These are phyloP conservation scores for Cololabis saira DNA, from an alignment of 2,113 vertebrate genomes.

Conservation along the genomic window DNA sequence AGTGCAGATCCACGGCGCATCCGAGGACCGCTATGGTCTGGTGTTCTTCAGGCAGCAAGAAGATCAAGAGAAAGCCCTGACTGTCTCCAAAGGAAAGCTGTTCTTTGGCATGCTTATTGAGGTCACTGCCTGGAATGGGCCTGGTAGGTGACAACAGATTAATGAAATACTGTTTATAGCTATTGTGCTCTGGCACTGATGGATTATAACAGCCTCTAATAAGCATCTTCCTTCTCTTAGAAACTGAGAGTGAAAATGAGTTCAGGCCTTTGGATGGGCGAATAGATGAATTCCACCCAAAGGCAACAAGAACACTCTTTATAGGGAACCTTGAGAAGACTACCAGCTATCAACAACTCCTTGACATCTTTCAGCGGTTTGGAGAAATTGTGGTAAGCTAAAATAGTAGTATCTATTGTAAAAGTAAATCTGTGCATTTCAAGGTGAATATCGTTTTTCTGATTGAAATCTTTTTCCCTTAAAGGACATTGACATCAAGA, in stretches of 20 bases:
- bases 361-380: conserved; percentile 96
- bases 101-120: conserved; percentile 99
- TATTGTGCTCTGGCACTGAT: too few species aligned
- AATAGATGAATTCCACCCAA: conserved; percentile 98
- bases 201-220: too few species aligned
- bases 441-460: conserved; percentile 7
- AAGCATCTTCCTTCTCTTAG: conserved; percentile 67
- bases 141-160: conserved; percentile 83
- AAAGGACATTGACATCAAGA: conserved; percentile 99
- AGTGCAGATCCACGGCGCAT: conserved; percentile 96
- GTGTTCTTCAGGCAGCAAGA: conserved; percentile 99
- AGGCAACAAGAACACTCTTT: conserved; percentile 97
- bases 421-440: not conserved
- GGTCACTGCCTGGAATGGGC: conserved; percentile 97
- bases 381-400: conserved; percentile 96
- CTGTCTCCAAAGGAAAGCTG: conserved; percentile 96
- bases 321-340: conserved; percentile 99
- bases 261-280: conserved; percentile 96
- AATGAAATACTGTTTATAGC: too few species aligned
- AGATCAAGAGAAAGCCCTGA: conserved; percentile 97
- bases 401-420: not conserved
- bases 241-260: conserved; percentile 99
- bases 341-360: conserved; percentile 96
- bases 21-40: conserved; percentile 95
- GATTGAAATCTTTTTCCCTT: conserved; percentile 24